Evolutionary conservation across 2,888 invertebrate genomes (phyloP), one percentile per base, ranked within the genome.

Genomic region (Eupeodes luniger): DNA sequence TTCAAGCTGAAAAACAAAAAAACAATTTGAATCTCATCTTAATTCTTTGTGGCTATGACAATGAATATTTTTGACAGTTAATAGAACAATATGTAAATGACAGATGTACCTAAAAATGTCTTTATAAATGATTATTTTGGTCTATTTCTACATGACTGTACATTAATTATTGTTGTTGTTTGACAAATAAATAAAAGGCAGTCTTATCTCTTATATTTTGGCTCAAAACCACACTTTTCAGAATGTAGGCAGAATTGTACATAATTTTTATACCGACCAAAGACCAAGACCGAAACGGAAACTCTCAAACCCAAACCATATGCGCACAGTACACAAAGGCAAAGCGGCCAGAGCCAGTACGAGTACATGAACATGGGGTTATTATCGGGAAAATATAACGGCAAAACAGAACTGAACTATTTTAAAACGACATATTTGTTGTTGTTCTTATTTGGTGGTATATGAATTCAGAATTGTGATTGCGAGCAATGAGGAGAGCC

Each of bases 161-260:
- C 4, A 62, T 19, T 4, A 40, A 11, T 10, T 36, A 11, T 14
- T 51, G 67, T 16, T 5, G 44, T 12, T 67, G 59, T 78, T 84
- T 81, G 88, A 78, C 78, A 81, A 85, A 85, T 85, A 72, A 34
- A 36, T 57, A 72, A 51, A 57, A 57, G 5, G 11, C n/a, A 88
- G 49, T 81, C 85, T 88, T 88, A 88, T 88, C 88, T 77, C 81
- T 40, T 40, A 40, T 40, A 75, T 74, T 78, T 85, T 81, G 88
- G 85, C 88, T 88, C 57, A 78, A 88, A 88, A 85, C 81, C 75
- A 77, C 74, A 85, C 75, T 81, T 27, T 27, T 27, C 59, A 9
- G 6, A 9, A 40, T 40, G 40, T 40, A 40, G 40, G 40, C 36
- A 62, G 57, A 77, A 78, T 53, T 70, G 27, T 27, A 27, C 27